Evolutionary conservation across 2,113 vertebrate genomes (phyloP), one percentile per base, ranked within the genome.

Genomic region (Psilopsiagon aurifrons): DNA sequence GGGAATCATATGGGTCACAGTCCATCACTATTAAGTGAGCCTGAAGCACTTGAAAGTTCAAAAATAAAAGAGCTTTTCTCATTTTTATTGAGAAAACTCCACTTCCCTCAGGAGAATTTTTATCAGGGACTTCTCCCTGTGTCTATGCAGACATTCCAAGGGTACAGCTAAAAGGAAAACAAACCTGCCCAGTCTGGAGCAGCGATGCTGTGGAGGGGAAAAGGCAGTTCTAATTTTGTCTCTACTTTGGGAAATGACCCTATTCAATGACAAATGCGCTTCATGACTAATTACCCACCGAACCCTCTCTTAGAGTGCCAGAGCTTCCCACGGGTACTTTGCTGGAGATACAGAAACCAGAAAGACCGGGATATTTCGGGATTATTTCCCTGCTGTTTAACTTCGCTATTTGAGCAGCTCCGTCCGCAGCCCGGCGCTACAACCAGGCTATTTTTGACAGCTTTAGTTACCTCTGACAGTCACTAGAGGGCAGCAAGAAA

Each of bases 401-500:
- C 47, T 67, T 7, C 0, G 9, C n/a, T 8, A 10, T 11, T 29
- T 17, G 3, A n/a, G 78, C 8, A 1, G 5, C 66, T 35, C n/a
- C 5, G 2, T 20, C 24, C 2, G 17, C 44, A 52, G 31, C 24
- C 54, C 4, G 2, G 25, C 37, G 0, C 46, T 2, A 25, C 22
- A 17, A 15, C 3, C 27, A 8, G 12, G 15, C 8, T 0, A 1
- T 22, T 87, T 11, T 10, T 1, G 10, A 35, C 43, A 4, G 14
- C 52, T 88, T 63, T 66, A 52, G 18, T 31, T 73, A 62, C 19
- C 22, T 13, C 9, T 0, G 6, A 1, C 0, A 0, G 83, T 66
- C 98, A 94, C 95, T 95, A 98, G 98, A 84, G 97, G 98, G 98
- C 96, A 86, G 88, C 94, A 95, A 94, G 71, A 79, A 83, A 31